Evolutionary conservation across 1,140 invertebrate genomes (phyloP).

Genomic region (Neelides sp.): DNA sequence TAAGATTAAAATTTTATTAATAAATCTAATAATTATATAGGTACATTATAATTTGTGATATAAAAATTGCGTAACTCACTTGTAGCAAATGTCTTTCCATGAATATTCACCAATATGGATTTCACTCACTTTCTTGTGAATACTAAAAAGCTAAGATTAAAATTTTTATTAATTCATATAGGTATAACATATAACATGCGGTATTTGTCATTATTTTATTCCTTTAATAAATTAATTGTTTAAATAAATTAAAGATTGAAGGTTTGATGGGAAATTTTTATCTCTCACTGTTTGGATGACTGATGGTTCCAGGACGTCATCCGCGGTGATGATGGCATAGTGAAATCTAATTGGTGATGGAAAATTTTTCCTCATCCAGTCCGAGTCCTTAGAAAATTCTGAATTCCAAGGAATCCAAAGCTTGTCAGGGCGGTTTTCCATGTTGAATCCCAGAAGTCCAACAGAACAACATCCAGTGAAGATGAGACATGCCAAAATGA

Average conservation of each 20-base stretch:
- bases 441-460: constrained; percentile 46
- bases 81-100: constrained; percentile 52
- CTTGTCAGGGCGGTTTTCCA: constrained; percentile 54
- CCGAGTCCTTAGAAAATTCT: constrained; percentile 51
- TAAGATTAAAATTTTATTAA: constrained; percentile 28
- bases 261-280: neutral
- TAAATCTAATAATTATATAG: constrained; percentile 19
- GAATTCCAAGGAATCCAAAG: constrained; percentile 57
- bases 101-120: constrained; percentile 32
- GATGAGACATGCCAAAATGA: constrained; percentile 41
- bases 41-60: constrained; percentile 1
- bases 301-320: constrained; percentile 50
- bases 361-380: constrained; percentile 57
- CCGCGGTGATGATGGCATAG: constrained; percentile 47
- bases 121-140: constrained; percentile 23
- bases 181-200: neutral
- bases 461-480: constrained; percentile 41
- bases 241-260: neutral
- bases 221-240: neutral
- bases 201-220: neutral
- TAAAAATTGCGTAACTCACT: constrained; percentile 39
- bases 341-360: constrained; percentile 49
- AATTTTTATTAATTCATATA: neutral
- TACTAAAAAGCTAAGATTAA: constrained; percentile 21
- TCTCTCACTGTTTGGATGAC: constrained; percentile 39